Evolutionary conservation across 2,113 vertebrate genomes (phyloP), one percentile per base, ranked within the genome.

Genomic region (Austrofundulus limnaeus): DNA sequence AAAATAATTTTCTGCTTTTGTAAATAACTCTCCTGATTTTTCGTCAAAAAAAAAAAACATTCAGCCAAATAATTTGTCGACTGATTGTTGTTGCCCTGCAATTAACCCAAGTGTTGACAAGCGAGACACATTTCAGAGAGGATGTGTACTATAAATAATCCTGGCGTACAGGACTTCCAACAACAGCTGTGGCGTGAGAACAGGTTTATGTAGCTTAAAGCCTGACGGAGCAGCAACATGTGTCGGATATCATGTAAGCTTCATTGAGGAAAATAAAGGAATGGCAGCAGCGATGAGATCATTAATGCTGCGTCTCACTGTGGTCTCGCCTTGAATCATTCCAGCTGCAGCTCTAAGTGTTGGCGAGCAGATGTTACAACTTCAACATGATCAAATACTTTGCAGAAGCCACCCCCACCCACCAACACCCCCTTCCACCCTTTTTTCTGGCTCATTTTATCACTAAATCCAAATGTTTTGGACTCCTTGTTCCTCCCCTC

Each of bases 281-380:
- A 56, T 25, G 60, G 28, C 39, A 72, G 61, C 24, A 19, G 61
- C 24, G 19, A 58, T 67, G 57, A 67, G 43, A 14, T 54, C 56
- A 53, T 53, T 47, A 52, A 54, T 51, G 28, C 31, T 31, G 14
- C 52, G 55, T 66, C 61, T 46, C 61, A 13, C 54, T 48, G 55
- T 43, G 49, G 17, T 61, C 21, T 38, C n/a, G 47, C 47, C 55
- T 34, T 51, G 12, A 68, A 23, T 53, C 61, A 14, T 43, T 59
- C 47, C 66, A 52, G 47, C 48, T 59, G 66, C 23, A 23, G 47
- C 17, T 69, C 41, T 16, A 52, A 60, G 20, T n/a, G 56, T 43
- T 52, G 55, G 24, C 15, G 20, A 38, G 20, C 56, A 53, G 66
- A 69, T 60, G 66, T 23, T 37, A 24, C 37, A 45, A 52, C 39